Evolutionary conservation across 1,140 invertebrate genomes (phyloP), one percentile per base, ranked within the genome.

Genomic region (Hylaeus anthracinus): DNA sequence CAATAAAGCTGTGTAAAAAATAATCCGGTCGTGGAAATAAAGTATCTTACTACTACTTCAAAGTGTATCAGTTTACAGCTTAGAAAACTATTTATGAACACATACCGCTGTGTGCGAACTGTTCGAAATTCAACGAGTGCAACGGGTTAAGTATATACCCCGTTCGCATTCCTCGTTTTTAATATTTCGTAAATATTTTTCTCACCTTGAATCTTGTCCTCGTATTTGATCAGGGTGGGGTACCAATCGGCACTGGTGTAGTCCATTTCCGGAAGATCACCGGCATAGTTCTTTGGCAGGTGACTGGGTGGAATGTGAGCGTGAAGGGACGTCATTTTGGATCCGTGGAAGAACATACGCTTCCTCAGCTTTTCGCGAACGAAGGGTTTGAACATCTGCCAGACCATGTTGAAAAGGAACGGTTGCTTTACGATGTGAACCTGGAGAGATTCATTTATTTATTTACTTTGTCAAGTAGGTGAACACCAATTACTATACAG

Each of bases 391-490:
- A 98, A 97, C 89, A 99, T 95, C 65, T 95, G 95, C 96, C 97
- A 98, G 0, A 98, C 96, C 90, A 98, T 95, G 84, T 97, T 98
- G 92, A 98, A 98, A 65, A 98, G 94, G 93, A 96, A 97, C 0
- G 98, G 97, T 88, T 98, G 96, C 89, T 98, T 98, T 0, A 98
- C 96, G 87, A 98, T 96, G 92, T 98, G 98, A 12, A 98, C 89
- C 91, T 92, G 66, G 37, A 39, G 15, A 56, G 2, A 51, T 2
- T 26, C 0, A 26, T 26, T 26, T 26, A 26, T 26, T 26, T 26
- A 26, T 26, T 26, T 26, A 26, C 26, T 26, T 26, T 26, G 26
- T 26, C 26, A 26, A 26, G 26, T 26, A 26, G 26, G 26, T 26
- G 26, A 26, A 26, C 26, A 26, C 26, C 26, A 26, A 26, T 26